Conservation (phyloP, 2,888 invertebrate genomes). For the Atethmia centrago region DNA sequence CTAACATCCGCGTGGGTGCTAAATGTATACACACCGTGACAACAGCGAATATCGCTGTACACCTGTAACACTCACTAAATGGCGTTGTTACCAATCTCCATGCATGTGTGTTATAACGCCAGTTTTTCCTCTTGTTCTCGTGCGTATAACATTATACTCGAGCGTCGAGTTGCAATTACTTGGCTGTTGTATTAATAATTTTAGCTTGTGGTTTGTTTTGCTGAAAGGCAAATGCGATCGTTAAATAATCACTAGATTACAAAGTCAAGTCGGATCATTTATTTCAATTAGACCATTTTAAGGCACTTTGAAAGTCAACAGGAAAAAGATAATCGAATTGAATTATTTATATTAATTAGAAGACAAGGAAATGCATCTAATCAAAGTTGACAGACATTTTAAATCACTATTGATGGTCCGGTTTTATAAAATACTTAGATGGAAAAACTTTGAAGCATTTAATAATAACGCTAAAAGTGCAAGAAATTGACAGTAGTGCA, state of each 20-base stretch:
- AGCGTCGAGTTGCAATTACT: slow-evolving; percentile 38
- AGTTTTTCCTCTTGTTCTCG: not conserved
- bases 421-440: not conserved
- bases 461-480: too few relatives aligned
- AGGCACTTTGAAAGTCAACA: not conserved
- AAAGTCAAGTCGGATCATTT: too few relatives aligned
- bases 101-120: slow-evolving; percentile 2
- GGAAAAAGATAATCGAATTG: not conserved
- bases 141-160: slow-evolving; percentile 22
- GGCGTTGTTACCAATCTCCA: slow-evolving; percentile 42
- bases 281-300: not conserved
- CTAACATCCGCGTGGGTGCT: slow-evolving; percentile 69
- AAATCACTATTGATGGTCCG: not conserved
- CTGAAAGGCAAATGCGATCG: not conserved
- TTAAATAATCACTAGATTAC: too few relatives aligned
- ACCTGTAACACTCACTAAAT: slow-evolving; percentile 57
- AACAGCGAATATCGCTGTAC: slow-evolving; percentile 66
- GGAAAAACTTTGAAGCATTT: not conserved
- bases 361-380: not conserved
- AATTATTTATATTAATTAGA: not conserved
- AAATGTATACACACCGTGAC: slow-evolving; percentile 73
- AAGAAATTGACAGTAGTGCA: too few relatives aligned
- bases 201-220: slow-evolving; percentile 32
- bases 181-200: slow-evolving; percentile 17
- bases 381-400: not conserved